Evolutionary conservation across 2,797 vertebrate species (phyloP).

Genomic region (Mareca penelope): DNA sequence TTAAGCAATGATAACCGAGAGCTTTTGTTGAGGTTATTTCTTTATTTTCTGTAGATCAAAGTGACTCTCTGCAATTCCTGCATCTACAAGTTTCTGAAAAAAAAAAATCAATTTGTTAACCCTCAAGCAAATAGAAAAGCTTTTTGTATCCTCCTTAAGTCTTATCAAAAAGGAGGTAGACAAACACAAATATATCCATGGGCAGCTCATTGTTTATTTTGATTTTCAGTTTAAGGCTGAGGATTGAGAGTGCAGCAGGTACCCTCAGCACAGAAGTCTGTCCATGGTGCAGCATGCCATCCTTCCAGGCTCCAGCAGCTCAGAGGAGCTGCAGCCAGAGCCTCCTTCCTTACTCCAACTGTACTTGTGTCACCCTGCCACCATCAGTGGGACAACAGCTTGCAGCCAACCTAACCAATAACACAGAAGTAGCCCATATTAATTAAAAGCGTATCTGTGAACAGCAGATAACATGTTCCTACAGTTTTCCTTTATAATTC

Average conservation of each 20-base stretch:
- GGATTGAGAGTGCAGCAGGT: neutral
- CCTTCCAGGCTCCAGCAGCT: neutral
- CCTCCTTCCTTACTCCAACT: neutral
- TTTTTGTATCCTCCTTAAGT: neutral
- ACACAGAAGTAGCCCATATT: neutral
- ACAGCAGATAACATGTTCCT: neutral
- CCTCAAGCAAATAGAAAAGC: neutral
- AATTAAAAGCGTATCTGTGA: neutral
- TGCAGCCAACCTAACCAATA: neutral
- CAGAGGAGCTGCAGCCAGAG: neutral
- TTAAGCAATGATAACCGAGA: neutral
- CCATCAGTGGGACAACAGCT: neutral
- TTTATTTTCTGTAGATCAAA: neutral
- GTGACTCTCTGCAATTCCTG: neutral
- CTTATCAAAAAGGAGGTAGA: neutral
- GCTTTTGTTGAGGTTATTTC: neutral
- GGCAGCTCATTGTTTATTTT: neutral
- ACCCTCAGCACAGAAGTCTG: neutral
- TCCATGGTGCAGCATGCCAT: neutral
- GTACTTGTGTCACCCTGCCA: fast-evolving
- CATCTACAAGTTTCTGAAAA: neutral
- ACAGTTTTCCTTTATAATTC: neutral
- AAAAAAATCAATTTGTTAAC: neutral
- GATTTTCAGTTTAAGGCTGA: neutral
- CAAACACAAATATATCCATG: neutral